Evolutionary conservation across 2,888 invertebrate genomes (phyloP), one percentile per base, ranked within the genome.

Genomic region (Cataglyphis livida): DNA sequence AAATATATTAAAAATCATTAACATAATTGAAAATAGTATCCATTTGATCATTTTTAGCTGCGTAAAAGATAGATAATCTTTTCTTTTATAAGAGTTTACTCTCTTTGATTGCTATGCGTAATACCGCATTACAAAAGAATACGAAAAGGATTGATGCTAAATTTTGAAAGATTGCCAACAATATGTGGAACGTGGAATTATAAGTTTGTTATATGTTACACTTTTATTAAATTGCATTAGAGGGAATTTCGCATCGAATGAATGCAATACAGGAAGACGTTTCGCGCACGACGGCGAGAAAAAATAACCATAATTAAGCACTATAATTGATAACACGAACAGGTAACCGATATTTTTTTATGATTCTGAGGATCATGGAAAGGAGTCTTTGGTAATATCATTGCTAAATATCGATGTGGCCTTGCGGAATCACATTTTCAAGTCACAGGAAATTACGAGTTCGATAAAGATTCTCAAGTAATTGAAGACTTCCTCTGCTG

Each of bases 151-250:
- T 18, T 54, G 65, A 25, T 25, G 44, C 7, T 35, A 21, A 18
- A 78, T 68, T 68, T 78, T 78, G 59, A 68, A 78, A 68, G 44
- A 68, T 68, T 9, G 59, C 57, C 59, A 21, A 68, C 44, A n/a
- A 51, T n/a, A 66, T 64, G 9, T 62, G 32, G 32, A 41, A 57
- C 25, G 4, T 32, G 59, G 59, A 78, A 78, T 78, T 78, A 78
- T 25, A 68, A 78, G 35, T 68, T 68, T 21, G 59, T 21, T n/a
- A 41, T 78, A 10, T 51, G 38, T 54, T 76, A 76, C 44, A 68
- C 59, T 68, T 78, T 78, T 68, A 78, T 59, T 78, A 68, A 68
- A 44, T 78, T 68, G 68, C 44, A 25, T 44, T 41, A 78, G 18
- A 12, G n/a, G 64, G 38, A 59, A n/a, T 41, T 59, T 32, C 57